Evolutionary conservation across 2,113 vertebrate genomes (phyloP), one percentile per base, ranked within the genome.

Genomic region (Callipepla squamata): DNA sequence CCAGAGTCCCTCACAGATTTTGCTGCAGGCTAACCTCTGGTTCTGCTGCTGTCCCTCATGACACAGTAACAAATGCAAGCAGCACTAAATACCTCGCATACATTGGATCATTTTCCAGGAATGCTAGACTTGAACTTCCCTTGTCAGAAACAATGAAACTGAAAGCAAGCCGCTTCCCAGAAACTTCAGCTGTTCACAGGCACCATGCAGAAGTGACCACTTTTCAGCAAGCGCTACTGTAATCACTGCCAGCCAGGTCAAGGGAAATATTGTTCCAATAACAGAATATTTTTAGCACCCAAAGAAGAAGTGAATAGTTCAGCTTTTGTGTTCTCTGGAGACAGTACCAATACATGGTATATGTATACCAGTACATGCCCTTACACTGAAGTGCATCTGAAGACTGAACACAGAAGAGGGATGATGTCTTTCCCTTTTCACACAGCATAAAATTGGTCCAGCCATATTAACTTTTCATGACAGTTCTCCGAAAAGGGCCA

Each of bases 191-290:
- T 69, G 32, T 22, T 73, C 8, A 4, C 61, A 45, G 50, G 69
- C 6, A 74, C 6, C 6, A 3, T 12, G 42, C 26, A 83, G 81
- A 89, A 95, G 89, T 77, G 23, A 48, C 69, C 13, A n/a, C 78
- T 90, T 96, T 76, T 89, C 78, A 58, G 85, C 94, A 96, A 95
- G 85, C 82, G 87, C 53, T 85, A 23, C 85, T 89, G 84, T 95
- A 92, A 81, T 92, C 92, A 92, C 62, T 30, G 62, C n/a, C 61
- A 81, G 62, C 23, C 69, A 84, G 61, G 21, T 48, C 62, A 65
- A 50, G 69, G 80, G 89, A 95, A 95, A 79, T 34, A 55, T 19
- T 69, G 51, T 53, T 92, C 81, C 36, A 72, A 76, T 48, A 87
- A 91, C 59, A 38, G 48, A 66, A 51, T 85, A 80, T 55, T 82